Percentiles rank a stretch among this genome's conserved stretches.
These are phyloP conservation scores for Aldabrachelys gigantea DNA, from an alignment of 2,113 vertebrate species.

Conservation along the genomic window DNA sequence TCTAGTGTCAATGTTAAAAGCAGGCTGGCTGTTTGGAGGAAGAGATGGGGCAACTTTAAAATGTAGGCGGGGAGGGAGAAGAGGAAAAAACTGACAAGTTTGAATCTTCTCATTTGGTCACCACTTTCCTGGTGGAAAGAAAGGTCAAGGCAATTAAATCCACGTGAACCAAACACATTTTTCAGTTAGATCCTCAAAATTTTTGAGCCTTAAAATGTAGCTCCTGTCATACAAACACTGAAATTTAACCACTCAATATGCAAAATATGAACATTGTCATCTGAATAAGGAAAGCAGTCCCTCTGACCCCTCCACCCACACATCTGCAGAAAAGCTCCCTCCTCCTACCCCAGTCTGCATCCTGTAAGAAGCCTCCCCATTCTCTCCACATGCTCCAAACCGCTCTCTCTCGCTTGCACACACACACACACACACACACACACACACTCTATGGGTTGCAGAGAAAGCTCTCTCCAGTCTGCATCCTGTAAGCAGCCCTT, in stretches of 20 bases:
- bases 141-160: neutral
- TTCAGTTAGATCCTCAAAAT: neutral
- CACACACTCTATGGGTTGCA: neutral
- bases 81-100: neutral
- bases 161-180: neutral
- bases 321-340: constrained; percentile 40
- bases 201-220: neutral
- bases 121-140: neutral
- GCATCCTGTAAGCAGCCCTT: neutral
- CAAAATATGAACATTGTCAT: neutral
- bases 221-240: neutral
- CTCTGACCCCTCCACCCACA: constrained; percentile 54
- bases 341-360: constrained; percentile 14
- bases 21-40: constrained; percentile 23
- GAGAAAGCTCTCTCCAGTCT: neutral
- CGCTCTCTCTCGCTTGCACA: neutral
- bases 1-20: constrained; percentile 68
- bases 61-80: neutral
- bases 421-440: neutral
- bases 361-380: constrained; percentile 48
- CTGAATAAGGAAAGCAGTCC: constrained; percentile 40
- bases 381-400: constrained; percentile 14
- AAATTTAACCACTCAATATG: constrained; percentile 18
- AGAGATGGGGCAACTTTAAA: constrained; percentile 42
- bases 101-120: constrained; percentile 9